phyloP scores from a whole-genome alignment of 2,113 vertebrate genomes.

The Phyllostomus hastatus region DNA sequence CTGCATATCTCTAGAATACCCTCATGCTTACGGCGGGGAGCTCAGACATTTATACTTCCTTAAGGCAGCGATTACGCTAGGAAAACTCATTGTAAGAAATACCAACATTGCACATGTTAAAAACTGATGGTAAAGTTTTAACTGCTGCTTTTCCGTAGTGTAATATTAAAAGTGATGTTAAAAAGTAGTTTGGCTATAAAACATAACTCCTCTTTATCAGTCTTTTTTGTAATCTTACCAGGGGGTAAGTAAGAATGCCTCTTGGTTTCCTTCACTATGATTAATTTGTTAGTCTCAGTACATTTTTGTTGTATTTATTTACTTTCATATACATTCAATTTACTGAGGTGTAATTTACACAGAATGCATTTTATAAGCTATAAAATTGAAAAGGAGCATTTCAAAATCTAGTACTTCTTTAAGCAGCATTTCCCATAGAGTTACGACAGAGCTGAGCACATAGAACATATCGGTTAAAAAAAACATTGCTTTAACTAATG shows the following conservation, averaged over 20 bases:
- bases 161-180: not conserved
- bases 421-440: not conserved
- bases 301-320: not conserved
- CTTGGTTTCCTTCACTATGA: not conserved
- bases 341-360: not conserved
- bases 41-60: not conserved
- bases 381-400: slow-evolving; percentile 34
- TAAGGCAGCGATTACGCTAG: not conserved
- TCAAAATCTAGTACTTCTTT: slow-evolving; percentile 49
- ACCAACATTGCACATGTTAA: not conserved
- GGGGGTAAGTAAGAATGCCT: not conserved
- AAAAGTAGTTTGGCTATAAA: not conserved
- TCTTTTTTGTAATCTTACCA: not conserved
- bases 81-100: not conserved
- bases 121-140: not conserved
- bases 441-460: not conserved
- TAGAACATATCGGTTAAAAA: not conserved
- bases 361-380: slow-evolving; percentile 23
- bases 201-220: not conserved
- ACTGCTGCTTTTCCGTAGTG: not conserved
- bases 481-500: slow-evolving; percentile 33
- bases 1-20: not conserved
- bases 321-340: not conserved
- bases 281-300: not conserved
- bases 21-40: not conserved